These are phyloP conservation scores for Orchesellides sinensis DNA, from an alignment of 2,888 invertebrate species.

Conservation along the genomic window DNA sequence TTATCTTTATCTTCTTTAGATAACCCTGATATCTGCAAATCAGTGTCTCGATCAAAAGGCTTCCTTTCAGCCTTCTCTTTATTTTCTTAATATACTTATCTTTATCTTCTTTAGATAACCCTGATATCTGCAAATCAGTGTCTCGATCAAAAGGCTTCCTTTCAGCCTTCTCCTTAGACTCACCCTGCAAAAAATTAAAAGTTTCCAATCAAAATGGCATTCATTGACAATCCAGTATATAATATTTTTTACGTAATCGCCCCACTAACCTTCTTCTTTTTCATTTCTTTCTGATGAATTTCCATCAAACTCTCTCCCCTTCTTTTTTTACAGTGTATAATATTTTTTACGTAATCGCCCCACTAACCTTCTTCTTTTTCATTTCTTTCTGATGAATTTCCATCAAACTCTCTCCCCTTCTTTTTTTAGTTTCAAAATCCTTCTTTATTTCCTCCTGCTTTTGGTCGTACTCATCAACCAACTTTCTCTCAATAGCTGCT, in stretches of 20 bases:
- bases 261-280: constrained; percentile 63
- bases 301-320: neutral
- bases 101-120: constrained; percentile 51
- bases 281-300: constrained; percentile 46
- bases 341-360: neutral
- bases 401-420: constrained; percentile 53
- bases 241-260: neutral
- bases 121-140: constrained; percentile 54
- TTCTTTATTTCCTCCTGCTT: constrained; percentile 65
- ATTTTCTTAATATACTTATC: constrained; percentile 70
- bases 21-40: constrained; percentile 56
- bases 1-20: constrained; percentile 60
- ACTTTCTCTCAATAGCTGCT: constrained; percentile 63
- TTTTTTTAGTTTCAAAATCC: constrained; percentile 39
- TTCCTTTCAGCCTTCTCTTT: constrained; percentile 55
- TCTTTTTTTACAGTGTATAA: neutral
- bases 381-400: constrained; percentile 64
- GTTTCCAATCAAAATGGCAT: too few species aligned
- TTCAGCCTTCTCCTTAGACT: constrained; percentile 38
- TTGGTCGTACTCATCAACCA: constrained; percentile 63
- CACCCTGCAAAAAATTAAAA: constrained; percentile 43
- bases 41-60: constrained; percentile 67
- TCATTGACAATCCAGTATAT: too few species aligned
- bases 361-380: constrained; percentile 64
- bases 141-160: constrained; percentile 68